Percentiles rank a stretch among this genome's conserved stretches.
phyloP scores from a whole-genome alignment of 1,140 invertebrate genomes.

The Andrena cerasifolii region DNA sequence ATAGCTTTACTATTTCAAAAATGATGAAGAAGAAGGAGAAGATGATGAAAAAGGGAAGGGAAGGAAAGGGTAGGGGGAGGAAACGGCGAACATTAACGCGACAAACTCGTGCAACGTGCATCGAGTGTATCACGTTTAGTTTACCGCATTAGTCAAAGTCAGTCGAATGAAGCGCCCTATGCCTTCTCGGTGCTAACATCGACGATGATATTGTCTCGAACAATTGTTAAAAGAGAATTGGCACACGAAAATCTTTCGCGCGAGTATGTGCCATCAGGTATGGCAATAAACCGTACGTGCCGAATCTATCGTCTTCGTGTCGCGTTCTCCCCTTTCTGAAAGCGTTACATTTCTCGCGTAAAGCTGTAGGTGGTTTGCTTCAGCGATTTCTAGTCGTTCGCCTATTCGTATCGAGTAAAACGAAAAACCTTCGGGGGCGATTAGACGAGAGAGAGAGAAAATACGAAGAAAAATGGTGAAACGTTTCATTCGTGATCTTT shows the following conservation, averaged over 20 bases:
- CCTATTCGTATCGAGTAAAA: too few relatives aligned
- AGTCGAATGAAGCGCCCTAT: conserved; percentile 24
- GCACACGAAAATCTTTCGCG: not conserved
- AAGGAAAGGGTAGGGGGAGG: too few relatives aligned
- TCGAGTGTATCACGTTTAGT: not conserved
- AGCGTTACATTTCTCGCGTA: not conserved
- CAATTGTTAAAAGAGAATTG: conserved; percentile 52
- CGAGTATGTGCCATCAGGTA: not conserved
- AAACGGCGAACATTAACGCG: not conserved
- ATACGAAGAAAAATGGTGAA: not conserved
- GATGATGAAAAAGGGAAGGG: not conserved
- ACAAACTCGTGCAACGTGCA: not conserved
- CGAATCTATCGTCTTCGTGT: not conserved
- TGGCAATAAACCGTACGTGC: not conserved
- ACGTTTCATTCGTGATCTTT: conserved; percentile 21
- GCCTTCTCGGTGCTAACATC: conserved; percentile 22
- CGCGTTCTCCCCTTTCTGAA: not conserved
- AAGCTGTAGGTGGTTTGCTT: not conserved
- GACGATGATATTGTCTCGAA: conserved; percentile 44
- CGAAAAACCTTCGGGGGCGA: too few relatives aligned
- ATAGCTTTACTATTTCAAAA: conserved; percentile 48
- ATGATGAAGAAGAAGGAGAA: not conserved
- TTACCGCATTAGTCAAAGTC: not conserved
- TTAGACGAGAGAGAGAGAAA: not conserved
- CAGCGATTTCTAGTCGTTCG: not conserved